phyloP scores from a whole-genome alignment of 2,888 invertebrate species.

The Nymphalis c-album region DNA sequence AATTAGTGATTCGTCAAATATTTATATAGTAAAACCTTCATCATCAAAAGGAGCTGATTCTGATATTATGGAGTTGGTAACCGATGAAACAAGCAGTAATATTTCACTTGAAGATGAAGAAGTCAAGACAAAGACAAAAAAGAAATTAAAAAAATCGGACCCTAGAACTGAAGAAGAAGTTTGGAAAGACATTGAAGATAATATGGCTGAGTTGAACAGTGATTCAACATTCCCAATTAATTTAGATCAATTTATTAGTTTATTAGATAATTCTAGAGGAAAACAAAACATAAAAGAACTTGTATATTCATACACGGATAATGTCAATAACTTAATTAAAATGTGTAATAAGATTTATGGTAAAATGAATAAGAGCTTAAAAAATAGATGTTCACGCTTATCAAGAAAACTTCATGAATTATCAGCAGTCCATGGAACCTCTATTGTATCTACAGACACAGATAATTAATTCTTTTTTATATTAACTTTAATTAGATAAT shows the following conservation, averaged over 20 bases:
- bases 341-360: constrained; percentile 16
- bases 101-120: not conserved
- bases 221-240: constrained; percentile 17
- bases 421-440: no score
- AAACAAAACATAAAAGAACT: constrained; percentile 30
- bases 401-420: constrained; percentile 15
- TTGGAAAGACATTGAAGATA: constrained; percentile 27
- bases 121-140: constrained; percentile 7
- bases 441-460: no score
- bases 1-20: constrained; percentile 5
- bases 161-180: constrained; percentile 25
- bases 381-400: constrained; percentile 15
- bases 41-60: not conserved
- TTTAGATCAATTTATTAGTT: constrained; percentile 33
- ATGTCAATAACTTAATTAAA: constrained; percentile 11
- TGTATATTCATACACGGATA: constrained; percentile 19
- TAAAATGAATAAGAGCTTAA: constrained; percentile 22
- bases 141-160: constrained; percentile 22
- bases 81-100: constrained; percentile 14
- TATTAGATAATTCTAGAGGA: constrained; percentile 27
- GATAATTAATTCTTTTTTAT: no score
- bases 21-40: not conserved
- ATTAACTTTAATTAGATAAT: no score
- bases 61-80: constrained; percentile 5
- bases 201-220: constrained; percentile 14